Conservation (phyloP, 37 sponge, comb jelly and placozoan genomes). For the Chondrilla cf. caribensis region DNA sequence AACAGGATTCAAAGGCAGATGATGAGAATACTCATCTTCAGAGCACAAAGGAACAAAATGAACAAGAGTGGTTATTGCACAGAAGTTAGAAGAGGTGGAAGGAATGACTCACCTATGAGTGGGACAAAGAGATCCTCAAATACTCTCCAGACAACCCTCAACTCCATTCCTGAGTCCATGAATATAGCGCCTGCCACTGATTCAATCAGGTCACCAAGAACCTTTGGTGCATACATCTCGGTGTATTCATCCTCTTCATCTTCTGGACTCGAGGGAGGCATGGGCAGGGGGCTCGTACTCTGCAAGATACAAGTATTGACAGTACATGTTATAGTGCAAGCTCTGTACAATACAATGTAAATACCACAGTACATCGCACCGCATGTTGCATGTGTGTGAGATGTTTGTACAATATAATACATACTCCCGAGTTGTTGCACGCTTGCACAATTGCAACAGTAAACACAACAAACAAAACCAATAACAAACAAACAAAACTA, state of each 20-base stretch:
- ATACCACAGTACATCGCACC: no score
- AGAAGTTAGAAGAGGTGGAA: not conserved
- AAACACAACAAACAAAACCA: no score
- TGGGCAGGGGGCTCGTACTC: no score
- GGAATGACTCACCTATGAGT: slow-evolving; percentile 57
- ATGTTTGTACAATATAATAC: no score
- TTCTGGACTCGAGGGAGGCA: not conserved
- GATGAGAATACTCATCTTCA: not conserved
- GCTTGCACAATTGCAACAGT: no score
- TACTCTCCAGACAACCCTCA: slow-evolving; percentile 74
- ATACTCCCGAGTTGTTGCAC: no score
- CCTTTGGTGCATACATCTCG: slow-evolving; percentile 82
- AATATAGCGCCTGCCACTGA: slow-evolving; percentile 92
- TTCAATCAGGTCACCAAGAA: slow-evolving; percentile 91
- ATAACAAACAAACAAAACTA: no score
- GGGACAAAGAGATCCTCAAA: slow-evolving; percentile 66
- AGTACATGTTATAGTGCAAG: no score
- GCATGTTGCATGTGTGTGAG: no score
- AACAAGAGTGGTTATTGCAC: not conserved
- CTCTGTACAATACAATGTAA: no score
- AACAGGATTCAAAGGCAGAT: not conserved
- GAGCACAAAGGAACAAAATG: not conserved
- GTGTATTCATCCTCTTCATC: slow-evolving; percentile 44
- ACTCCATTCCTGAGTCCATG: slow-evolving; percentile 79
- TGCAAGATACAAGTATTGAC: no score